Base-by-base conservation (phyloP, 2,888 invertebrate species). In the Embidobia sp. region DNA sequence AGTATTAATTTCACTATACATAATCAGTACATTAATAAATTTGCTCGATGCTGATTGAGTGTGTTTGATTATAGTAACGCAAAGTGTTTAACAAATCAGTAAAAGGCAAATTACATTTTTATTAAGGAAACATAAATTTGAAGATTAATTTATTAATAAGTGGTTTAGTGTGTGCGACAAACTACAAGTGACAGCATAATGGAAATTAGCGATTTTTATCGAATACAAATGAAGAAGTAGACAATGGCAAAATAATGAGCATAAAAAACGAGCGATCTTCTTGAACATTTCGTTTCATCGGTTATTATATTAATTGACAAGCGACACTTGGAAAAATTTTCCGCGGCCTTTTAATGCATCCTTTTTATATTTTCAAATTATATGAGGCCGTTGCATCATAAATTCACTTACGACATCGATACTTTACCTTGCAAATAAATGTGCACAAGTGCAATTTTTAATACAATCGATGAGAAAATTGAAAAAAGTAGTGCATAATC, bases 291-390 rank as follows among this genome's bases (percentile, higher is more conserved):
- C 27, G 40, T 53, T 64, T 53, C 26, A 22, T 42, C 18, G 29
- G 11, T 18, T 29, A 11, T 29, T 51, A n/a, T n/a, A 33, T 37
- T 51, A 49, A 59, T 49, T 40, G 40, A 42, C 59, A 42, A 42
- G 18, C 40, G 49, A 19, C 66, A 66, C 51, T 59, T 2, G 31
- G 42, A 10, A 59, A 69, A 69, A 18, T 69, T 69, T 59, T 69
- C 59, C 51, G n/a, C 26, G 13, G 18, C 31, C 27, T 48, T 42
- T 49, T 29, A 49, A 49, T 8, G 8, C 18, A 51, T 57, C 49
- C 57, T 49, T 59, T 64, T 69, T 69, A 49, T 51, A 57, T 72
- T 55, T 55, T 63, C 61, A 42, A 73, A 73, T 73, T 73, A 42
- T 69, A 49, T 51, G 42, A 51, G 31, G 19, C 42, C 26, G 46